Percentiles rank a stretch among this genome's conserved stretches.
Evolutionary conservation across 2,797 vertebrate genomes (phyloP).

Genomic region (Emys orbicularis): DNA sequence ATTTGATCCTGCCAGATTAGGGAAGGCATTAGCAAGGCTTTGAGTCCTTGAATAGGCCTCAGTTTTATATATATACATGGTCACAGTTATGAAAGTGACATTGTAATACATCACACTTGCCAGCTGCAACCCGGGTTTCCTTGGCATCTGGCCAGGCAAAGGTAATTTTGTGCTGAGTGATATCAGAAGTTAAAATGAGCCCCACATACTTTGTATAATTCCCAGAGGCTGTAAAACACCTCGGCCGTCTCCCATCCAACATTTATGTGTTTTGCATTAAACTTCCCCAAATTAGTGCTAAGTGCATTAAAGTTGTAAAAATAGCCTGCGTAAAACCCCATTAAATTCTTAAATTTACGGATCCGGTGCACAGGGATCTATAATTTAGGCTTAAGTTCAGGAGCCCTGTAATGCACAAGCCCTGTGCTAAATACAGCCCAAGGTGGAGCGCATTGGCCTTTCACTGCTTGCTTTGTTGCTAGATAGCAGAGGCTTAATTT

Average conservation of each 20-base stretch:
- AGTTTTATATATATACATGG: conserved; percentile 43
- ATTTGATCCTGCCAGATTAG: conserved; percentile 73
- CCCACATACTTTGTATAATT: conserved; percentile 62
- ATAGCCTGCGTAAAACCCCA: conserved; percentile 55
- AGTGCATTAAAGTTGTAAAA: conserved; percentile 78
- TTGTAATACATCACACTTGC: conserved; percentile 48
- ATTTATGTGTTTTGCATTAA: conserved; percentile 77
- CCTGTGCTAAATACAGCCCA: not conserved
- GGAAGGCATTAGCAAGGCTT: conserved; percentile 66
- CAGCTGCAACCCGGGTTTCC: conserved; percentile 39
- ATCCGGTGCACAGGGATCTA: conserved; percentile 37
- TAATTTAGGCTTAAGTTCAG: conserved; percentile 46
- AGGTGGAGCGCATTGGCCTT: not conserved
- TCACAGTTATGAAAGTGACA: conserved; percentile 52
- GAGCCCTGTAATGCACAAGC: not conserved
- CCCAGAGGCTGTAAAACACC: conserved; percentile 78
- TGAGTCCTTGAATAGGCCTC: conserved; percentile 59
- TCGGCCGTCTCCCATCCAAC: conserved; percentile 68
- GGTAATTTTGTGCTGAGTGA: conserved; percentile 78
- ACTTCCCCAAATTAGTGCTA: conserved; percentile 77
- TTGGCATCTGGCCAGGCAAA: conserved; percentile 65
- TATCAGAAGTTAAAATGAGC: conserved; percentile 74
- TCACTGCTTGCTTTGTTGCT: not conserved
- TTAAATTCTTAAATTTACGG: conserved; percentile 62
- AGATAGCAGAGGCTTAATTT: not conserved